Base-by-base conservation (phyloP, 2,888 invertebrate species). In the Diplolepis rosae region DNA sequence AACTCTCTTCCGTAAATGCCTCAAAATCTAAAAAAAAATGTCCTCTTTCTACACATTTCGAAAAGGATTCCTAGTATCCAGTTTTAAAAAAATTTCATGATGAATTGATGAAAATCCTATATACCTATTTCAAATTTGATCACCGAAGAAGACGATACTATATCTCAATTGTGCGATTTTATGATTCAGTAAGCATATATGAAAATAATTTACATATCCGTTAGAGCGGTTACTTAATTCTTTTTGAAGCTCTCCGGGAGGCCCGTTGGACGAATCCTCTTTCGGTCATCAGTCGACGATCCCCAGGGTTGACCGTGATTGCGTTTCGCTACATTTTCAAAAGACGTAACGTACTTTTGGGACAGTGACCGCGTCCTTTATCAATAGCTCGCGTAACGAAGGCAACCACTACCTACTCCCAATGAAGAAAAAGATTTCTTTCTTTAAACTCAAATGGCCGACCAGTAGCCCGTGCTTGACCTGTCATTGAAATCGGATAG, bases 401-500 rank as follows among this genome's bases (percentile, higher is more conserved):
- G 82, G 73, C 67, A 73, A 71, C 74, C 78, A 79, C 77, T 81
- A 79, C 82, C 81, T 81, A 77, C 80, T 80, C 77, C 82, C 84
- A 82, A 85, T 83, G 77, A 76, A 74, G 78, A 71, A 80, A 74
- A 56, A 66, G 68, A 51, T 66, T 52, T 66, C 66, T 35, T 65
- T 66, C 66, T 69, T 70, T 67, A 70, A 45, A 74, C 69, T 72
- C 71, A 74, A 75, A 75, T 78, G 70, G 76, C 72, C 74, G 77
- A 73, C 79, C 68, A 75, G 71, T 76, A 77, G 78, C 74, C 77
- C 68, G 75, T 72, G 73, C 77, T 79, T 79, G 83, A 82, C 83
- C 81, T 82, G 83, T 80, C 80, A 75, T 72, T 80, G 85, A 86
- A 86, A 86, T 86, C 78, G 83, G 85, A 86, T 86, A 84, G 86